Conservation (phyloP, 2,888 invertebrate species). For the Perizoma flavofasciatum region DNA sequence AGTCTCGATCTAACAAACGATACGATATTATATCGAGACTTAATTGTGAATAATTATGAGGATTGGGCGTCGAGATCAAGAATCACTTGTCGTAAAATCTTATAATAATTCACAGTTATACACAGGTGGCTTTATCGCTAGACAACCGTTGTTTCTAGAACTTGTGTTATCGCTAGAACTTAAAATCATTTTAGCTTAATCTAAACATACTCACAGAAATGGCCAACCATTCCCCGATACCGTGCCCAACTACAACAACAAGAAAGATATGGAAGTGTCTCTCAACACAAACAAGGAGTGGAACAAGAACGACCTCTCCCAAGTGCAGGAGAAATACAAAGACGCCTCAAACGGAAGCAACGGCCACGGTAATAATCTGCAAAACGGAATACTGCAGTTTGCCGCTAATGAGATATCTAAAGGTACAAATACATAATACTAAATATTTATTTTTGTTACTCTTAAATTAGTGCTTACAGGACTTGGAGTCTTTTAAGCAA, state of each 20-base stretch:
- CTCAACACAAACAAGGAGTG: slow-evolving; percentile 55
- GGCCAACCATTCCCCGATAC: slow-evolving; percentile 88
- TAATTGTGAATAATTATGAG: too few species aligned
- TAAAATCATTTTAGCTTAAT: background rate
- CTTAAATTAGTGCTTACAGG: too few species aligned
- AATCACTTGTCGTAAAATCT: background rate
- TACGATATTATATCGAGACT: too few species aligned
- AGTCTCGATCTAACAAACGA: too few species aligned
- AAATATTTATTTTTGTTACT: too few species aligned
- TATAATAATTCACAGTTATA: too few species aligned
- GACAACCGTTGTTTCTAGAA: too few species aligned
- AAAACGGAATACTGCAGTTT: slow-evolving; percentile 80
- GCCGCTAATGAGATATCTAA: slow-evolving; percentile 87
- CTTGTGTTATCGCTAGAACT: too few species aligned
- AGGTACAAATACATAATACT: slow-evolving; percentile 56
- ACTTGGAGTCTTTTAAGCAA: too few species aligned
- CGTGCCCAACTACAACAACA: slow-evolving; percentile 81
- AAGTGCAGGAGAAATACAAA: slow-evolving; percentile 66
- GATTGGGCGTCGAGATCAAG: background rate
- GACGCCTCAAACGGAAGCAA: slow-evolving; percentile 67
- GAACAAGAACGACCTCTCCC: slow-evolving; percentile 82
- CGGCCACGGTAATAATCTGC: slow-evolving; percentile 61
- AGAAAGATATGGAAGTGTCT: slow-evolving; percentile 71
- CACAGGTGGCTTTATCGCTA: too few species aligned
- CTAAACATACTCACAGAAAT: slow-evolving; percentile 68